Conservation (phyloP, 1,140 invertebrate genomes). For the Drosophila aff. region DNA sequence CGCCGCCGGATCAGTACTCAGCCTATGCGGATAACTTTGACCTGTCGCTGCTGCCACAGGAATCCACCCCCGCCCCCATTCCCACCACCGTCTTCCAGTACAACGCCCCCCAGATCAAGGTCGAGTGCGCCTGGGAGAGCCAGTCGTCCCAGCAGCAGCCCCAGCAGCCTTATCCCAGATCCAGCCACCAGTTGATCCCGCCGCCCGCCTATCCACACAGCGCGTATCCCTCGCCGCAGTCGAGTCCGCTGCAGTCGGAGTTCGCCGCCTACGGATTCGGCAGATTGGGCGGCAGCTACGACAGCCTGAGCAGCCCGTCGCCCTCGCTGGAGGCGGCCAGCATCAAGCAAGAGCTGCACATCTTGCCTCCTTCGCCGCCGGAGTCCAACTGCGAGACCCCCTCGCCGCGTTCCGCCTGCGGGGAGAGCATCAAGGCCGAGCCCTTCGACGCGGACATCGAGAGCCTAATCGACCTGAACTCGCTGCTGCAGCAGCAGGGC, state of each 20-base stretch:
- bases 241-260: slow-evolving; percentile 78
- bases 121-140: slow-evolving; percentile 75
- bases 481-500: slow-evolving; percentile 68
- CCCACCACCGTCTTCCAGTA: slow-evolving; percentile 80
- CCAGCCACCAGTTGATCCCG: slow-evolving; percentile 67
- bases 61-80: slow-evolving; percentile 57
- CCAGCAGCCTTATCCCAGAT: slow-evolving; percentile 27
- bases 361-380: slow-evolving; percentile 83
- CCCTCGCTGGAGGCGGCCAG: slow-evolving; percentile 74
- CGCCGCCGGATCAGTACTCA: slow-evolving; percentile 86
- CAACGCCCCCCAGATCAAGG: slow-evolving; percentile 80
- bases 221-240: slow-evolving; percentile 80
- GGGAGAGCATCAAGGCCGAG: slow-evolving; percentile 74
- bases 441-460: slow-evolving; percentile 81
- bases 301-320: slow-evolving; percentile 77
- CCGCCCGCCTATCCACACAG: slow-evolving; percentile 77
- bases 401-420: slow-evolving; percentile 70
- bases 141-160: slow-evolving; percentile 56
- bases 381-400: slow-evolving; percentile 84
- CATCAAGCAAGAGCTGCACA: slow-evolving; percentile 84
- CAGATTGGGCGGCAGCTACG: slow-evolving; percentile 63
- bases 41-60: slow-evolving; percentile 90
- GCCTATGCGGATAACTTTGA: slow-evolving; percentile 90
- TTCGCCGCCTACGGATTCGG: slow-evolving; percentile 64
- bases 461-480: slow-evolving; percentile 78